Evolutionary conservation across 30 jellyfish, hydroid and myxozoan genomes (phyloP).

Genomic region (Catostylus mosaicus): DNA sequence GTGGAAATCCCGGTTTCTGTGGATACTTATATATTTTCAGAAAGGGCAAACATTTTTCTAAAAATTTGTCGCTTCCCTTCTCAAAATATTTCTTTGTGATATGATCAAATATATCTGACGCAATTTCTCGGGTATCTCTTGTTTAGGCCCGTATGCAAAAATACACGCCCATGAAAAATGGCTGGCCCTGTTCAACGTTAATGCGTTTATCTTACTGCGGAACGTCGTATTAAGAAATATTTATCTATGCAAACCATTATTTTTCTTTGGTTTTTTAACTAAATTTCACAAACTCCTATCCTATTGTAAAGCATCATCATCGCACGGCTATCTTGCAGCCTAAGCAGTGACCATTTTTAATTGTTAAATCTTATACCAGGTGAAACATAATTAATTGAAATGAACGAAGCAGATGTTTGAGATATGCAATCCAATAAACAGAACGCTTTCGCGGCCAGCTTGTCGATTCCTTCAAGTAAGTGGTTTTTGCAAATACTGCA

Average conservation of each 20-base stretch:
- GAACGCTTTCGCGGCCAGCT: neutral
- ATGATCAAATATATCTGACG: neutral
- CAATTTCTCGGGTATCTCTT: neutral
- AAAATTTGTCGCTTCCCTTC: neutral
- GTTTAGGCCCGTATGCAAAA: neutral
- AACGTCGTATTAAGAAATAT: neutral
- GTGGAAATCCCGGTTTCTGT: neutral
- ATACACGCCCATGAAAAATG: neutral
- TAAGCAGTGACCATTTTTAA: neutral
- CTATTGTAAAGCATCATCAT: neutral
- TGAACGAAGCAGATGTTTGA: too few relatives aligned
- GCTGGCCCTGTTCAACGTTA: neutral
- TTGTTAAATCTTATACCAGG: neutral
- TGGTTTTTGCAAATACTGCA: slow-evolving; percentile 19
- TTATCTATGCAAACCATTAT: neutral
- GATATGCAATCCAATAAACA: too few relatives aligned
- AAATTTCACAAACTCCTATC: neutral
- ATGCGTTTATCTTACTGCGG: neutral
- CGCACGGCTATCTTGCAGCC: neutral
- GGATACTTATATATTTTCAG: neutral
- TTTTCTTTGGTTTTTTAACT: neutral
- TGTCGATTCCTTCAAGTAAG: neutral
- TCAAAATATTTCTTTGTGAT: neutral
- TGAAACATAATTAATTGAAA: too few relatives aligned
- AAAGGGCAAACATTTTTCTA: neutral